phyloP scores from a whole-genome alignment of 2,113 vertebrate species.

The Psilopogon haemacephalus region DNA sequence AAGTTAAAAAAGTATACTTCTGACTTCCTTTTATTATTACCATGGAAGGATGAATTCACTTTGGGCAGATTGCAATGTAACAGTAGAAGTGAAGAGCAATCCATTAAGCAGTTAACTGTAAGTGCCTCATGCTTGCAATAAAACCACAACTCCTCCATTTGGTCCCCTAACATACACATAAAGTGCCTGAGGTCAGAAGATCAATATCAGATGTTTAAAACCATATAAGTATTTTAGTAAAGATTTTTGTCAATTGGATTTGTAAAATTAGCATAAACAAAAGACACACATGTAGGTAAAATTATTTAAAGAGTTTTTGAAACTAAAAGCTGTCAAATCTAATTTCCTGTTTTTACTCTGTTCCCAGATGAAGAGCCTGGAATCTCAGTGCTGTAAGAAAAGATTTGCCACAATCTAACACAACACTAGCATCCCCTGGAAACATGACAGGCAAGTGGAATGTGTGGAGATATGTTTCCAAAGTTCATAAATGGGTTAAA shows the following conservation, averaged over 20 bases:
- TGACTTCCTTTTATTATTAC: neutral
- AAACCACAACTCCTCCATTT: neutral
- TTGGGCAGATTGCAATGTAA: neutral
- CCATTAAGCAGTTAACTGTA: neutral
- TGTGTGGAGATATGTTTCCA: neutral
- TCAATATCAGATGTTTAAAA: neutral
- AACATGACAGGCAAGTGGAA: neutral
- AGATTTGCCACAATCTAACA: neutral
- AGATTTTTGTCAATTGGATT: neutral
- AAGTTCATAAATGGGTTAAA: slow-evolving; percentile 32
- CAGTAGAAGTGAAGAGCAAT: neutral
- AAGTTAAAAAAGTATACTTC: neutral
- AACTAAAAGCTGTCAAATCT: neutral
- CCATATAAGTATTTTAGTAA: neutral
- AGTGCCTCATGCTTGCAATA: neutral
- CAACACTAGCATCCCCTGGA: neutral
- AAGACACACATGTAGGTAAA: neutral
- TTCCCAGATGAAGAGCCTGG: neutral
- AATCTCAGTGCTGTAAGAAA: neutral
- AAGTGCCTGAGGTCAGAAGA: neutral
- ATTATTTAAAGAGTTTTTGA: neutral
- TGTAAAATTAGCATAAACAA: neutral
- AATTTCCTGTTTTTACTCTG: neutral
- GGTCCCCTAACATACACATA: neutral
- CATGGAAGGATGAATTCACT: neutral